Percentiles rank a stretch among this genome's conserved stretches.
Evolutionary conservation across 1,140 invertebrate genomes (phyloP).

Genomic region (Steinernema feltiae): DNA sequence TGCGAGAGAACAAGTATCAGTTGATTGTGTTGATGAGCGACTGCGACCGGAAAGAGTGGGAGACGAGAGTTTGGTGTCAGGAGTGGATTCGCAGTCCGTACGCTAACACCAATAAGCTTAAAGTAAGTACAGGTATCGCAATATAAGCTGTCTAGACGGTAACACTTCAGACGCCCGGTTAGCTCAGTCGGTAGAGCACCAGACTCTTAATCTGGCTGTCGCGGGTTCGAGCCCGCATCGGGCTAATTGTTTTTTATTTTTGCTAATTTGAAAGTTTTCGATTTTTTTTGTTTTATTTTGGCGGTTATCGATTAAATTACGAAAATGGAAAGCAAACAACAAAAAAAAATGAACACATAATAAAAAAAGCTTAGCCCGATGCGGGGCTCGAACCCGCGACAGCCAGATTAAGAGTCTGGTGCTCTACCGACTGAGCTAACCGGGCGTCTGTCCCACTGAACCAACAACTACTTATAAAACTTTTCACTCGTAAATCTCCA

Average conservation of each 20-base stretch:
- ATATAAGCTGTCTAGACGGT: no score
- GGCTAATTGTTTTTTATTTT: no score
- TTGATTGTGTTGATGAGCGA: neutral
- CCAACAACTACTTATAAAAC: no score
- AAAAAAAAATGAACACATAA: no score
- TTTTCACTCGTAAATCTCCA: no score
- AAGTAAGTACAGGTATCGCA: no score
- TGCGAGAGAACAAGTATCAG: neutral
- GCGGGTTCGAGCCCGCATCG: slow-evolving; percentile 54
- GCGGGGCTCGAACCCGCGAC: slow-evolving; percentile 55
- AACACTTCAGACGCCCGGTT: no score
- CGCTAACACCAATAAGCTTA: neutral
- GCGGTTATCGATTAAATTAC: no score
- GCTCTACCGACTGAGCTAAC: slow-evolving; percentile 34
- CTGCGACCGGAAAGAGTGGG: neutral
- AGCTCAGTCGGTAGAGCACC: slow-evolving; percentile 41
- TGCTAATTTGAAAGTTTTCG: no score
- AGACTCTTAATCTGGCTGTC: slow-evolving; percentile 57
- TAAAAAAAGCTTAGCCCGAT: slow-evolving; percentile 38
- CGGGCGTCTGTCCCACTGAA: no score
- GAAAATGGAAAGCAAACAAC: no score
- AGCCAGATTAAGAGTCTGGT: slow-evolving; percentile 57
- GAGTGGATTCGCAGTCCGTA: neutral
- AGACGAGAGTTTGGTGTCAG: neutral
- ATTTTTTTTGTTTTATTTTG: no score